Base-by-base conservation (phyloP, 2,113 vertebrate species). In the Gulo gulo region DNA sequence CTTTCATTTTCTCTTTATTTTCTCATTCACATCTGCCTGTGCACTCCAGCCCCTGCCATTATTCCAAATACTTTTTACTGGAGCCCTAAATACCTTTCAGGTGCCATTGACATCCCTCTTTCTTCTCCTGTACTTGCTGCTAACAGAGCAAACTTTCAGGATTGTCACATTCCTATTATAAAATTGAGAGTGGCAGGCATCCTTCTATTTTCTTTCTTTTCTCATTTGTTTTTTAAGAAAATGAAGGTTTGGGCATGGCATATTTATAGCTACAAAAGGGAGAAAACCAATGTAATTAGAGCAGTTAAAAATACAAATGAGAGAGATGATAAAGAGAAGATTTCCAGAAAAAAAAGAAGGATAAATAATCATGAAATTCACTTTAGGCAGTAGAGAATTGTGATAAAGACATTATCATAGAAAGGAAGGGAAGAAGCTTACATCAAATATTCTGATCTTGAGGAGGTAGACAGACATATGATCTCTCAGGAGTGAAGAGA, bases 21-120 rank as follows among this genome's bases (percentile, higher is more conserved):
- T 83, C 29, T 23, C 10, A 42, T 80, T 84, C 24, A 55, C 8
- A 18, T 55, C 2, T 52, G 12, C 67, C 24, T 34, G 47, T 0
- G 15, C 4, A 8, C 0, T 21, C 8, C 12, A 69, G 83, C 1
- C 18, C 4, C 3, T 26, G 2, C 9, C 24, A 18, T 2, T 52
- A 4, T 47, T 55, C 31, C 26, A 31, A 4, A 7, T 47, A 8
- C 2, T 7, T 2, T 78, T 88, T 20, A 7, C 10, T 73, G 5
- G 5, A n/a, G 2, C 42, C 79, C 16, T 59, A 18, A 50, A 24
- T 55, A n/a, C 6, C 36, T 80, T 26, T 12, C 9, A 6, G 10
- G 21, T 80, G 3, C 50, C 2, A 21, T 1, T 34, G 31, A 45
- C 2, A 42, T 5, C 9, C 31, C 10, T 15, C 23, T 39, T 82